A percentile compares a stretch with the other conserved stretches of the same genome.
Conservation (phyloP, 2,888 invertebrate genomes). For the Amphipoea oculea region DNA sequence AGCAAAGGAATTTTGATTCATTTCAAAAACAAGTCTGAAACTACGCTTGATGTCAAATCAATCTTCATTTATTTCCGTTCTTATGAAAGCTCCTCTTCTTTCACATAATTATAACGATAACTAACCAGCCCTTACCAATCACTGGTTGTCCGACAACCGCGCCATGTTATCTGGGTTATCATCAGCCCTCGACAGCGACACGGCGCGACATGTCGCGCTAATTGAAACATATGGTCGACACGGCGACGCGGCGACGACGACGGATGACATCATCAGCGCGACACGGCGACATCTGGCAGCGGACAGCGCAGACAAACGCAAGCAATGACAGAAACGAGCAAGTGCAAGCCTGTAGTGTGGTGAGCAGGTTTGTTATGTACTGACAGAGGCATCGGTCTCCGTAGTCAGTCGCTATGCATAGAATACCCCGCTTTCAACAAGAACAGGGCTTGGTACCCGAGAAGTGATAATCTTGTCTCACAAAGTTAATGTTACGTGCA, state of each 20-base stretch:
- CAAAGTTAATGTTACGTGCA: not conserved
- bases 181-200: not conserved
- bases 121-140: not conserved
- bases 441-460: not conserved
- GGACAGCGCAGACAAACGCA: slow-evolving; percentile 19
- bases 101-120: not conserved
- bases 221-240: slow-evolving; percentile 61
- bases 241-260: slow-evolving; percentile 18
- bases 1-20: not conserved
- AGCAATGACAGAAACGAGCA: slow-evolving; percentile 22
- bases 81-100: not conserved
- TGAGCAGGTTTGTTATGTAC: not conserved
- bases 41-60: not conserved
- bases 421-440: not conserved
- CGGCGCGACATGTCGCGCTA: slow-evolving; percentile 44
- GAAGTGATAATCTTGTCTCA: not conserved
- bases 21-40: not conserved
- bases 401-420: not conserved
- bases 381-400: not conserved
- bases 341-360: slow-evolving; percentile 8
- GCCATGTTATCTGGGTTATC: not conserved
- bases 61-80: not conserved
- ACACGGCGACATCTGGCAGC: slow-evolving; percentile 23
- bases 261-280: slow-evolving; percentile 48
- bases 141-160: not conserved